Base-by-base conservation (phyloP, 2,113 vertebrate species). In the Phaetusa simplex region DNA sequence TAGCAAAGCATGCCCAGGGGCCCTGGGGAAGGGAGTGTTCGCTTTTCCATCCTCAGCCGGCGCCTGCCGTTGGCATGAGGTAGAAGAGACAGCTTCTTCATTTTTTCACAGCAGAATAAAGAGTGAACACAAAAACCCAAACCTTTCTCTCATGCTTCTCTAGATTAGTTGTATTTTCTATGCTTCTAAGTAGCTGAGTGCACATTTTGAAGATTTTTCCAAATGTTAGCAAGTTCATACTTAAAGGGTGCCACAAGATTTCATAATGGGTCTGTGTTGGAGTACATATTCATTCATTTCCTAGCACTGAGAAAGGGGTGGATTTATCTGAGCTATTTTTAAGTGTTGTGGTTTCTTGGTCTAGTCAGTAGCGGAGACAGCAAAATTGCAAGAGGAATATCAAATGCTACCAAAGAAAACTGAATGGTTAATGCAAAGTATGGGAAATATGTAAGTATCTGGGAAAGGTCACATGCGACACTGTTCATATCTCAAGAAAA, bases 371-470 rank as follows among this genome's bases (percentile, higher is more conserved):
- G 73, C 36, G 40, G 49, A 94, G 47, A 82, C 18, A 66, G 62
- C n/a, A 91, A 76, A 89, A 89, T 85, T 93, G 23, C 40, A 76
- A 82, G 56, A 89, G 14, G 18, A 88, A 22, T 88, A 90, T 84
- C 70, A 76, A 94, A 85, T 67, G 36, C 32, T 82, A n/a, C 32
- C 34, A 89, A 86, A 90, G 49, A 90, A 87, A 95, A 78, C 7
- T 5, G 56, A 78, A 62, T 71, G 32, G n/a, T 82, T 94, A 79
- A 40, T 56, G 19, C 12, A 13, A 89, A 93, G 27, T 89, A 86
- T 92, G 77, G 47, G 86, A 95, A 95, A 70, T 86, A 84, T 55
- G 12, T 45, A 50, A 92, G 66, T 90, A 70, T 91, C 82, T 86
- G 83, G 76, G 72, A 95, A 92, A 88, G 72, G 34, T 90, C 88